These are phyloP conservation scores for Idris sp. DNA, from an alignment of 1,140 invertebrate species.

Conservation along the genomic window DNA sequence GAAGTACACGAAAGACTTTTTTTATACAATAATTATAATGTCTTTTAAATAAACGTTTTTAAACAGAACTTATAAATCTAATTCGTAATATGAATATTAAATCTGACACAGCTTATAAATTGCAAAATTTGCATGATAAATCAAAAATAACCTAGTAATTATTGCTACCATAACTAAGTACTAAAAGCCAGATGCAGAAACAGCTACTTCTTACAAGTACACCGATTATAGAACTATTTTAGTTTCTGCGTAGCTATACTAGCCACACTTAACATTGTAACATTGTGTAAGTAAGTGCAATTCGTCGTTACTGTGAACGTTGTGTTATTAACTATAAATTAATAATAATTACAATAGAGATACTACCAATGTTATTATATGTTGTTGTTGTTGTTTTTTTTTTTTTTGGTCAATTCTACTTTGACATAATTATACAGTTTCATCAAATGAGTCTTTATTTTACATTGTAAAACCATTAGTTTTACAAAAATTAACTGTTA, in stretches of 20 bases:
- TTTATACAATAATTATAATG: too few relatives aligned
- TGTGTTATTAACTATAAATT: conserved; percentile 10
- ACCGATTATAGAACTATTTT: conserved; percentile 32
- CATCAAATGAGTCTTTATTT: too few relatives aligned
- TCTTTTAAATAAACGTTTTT: too few relatives aligned
- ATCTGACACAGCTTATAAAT: not conserved
- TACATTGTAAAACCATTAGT: too few relatives aligned
- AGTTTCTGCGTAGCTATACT: conserved; percentile 7
- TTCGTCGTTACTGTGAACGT: conserved; percentile 19
- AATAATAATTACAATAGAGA: too few relatives aligned
- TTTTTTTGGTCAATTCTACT: too few relatives aligned
- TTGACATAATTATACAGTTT: too few relatives aligned
- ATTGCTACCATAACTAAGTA: conserved; percentile 12
- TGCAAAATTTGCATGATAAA: conserved; percentile 17
- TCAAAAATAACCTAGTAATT: conserved; percentile 16
- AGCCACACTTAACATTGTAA: conserved; percentile 12
- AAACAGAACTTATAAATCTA: too few relatives aligned
- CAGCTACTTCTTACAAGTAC: conserved; percentile 19
- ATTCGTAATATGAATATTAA: not conserved
- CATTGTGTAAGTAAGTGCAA: too few relatives aligned
- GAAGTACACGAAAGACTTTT: too few relatives aligned
- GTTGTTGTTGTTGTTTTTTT: conserved; percentile 6
- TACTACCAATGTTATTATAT: too few relatives aligned
- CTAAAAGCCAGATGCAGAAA: conserved; percentile 28
- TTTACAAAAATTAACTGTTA: too few relatives aligned